A percentile compares a stretch with the other conserved stretches of the same genome.
Evolutionary conservation across 2,113 vertebrate species (phyloP).

Genomic region (Holacanthus passer): DNA sequence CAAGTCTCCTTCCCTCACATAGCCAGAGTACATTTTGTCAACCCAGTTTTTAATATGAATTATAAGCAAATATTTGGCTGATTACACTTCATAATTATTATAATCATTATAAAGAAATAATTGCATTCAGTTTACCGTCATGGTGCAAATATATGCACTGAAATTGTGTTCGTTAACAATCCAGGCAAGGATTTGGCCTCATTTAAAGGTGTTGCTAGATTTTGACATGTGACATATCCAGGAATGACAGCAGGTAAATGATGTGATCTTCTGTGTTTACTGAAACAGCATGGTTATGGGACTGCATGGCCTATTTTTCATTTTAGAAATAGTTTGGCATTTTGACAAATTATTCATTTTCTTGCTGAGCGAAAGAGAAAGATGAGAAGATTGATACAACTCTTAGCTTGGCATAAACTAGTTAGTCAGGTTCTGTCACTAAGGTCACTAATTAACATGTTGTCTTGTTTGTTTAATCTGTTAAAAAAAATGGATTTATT

Average conservation of each 20-base stretch:
- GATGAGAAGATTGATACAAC: background rate
- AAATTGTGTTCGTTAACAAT: background rate
- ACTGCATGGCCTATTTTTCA: background rate
- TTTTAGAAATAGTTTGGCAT: background rate
- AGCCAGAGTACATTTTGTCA: background rate
- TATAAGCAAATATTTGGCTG: too few relatives aligned
- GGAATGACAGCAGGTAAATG: too few relatives aligned
- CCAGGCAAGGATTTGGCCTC: background rate
- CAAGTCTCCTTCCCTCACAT: background rate
- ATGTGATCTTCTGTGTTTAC: background rate
- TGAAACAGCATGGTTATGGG: background rate
- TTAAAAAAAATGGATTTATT: background rate
- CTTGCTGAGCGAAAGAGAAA: background rate
- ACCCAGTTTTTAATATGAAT: background rate
- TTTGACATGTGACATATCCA: background rate
- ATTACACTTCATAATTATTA: too few relatives aligned
- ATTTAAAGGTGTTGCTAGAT: constrained; percentile 5
- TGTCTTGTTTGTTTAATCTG: background rate
- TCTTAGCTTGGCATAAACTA: background rate
- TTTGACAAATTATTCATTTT: background rate
- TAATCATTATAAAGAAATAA: background rate
- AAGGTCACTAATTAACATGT: background rate
- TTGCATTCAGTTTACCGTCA: background rate
- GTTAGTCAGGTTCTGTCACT: background rate
- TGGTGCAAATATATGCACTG: background rate